These are phyloP conservation scores for Empidonax traillii DNA, from an alignment of 2,113 vertebrate species.

Conservation along the genomic window DNA sequence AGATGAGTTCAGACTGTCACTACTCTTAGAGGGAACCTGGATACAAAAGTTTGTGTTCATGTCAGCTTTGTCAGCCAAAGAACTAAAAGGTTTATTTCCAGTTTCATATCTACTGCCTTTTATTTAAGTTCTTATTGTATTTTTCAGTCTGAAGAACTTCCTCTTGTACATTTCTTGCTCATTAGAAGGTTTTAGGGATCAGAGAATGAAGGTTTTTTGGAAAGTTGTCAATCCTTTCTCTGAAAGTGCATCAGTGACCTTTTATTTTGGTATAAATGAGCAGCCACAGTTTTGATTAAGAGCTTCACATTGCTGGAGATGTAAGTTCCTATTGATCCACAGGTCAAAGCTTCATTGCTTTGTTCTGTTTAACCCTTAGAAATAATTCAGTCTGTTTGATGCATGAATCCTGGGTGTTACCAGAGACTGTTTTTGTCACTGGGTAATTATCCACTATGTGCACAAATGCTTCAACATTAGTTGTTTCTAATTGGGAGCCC, in stretches of 20 bases:
- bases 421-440: constrained; percentile 15
- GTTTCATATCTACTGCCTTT: constrained; percentile 14
- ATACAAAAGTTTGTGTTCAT: not conserved
- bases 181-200: constrained; percentile 49
- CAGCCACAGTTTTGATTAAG: constrained; percentile 61
- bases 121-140: constrained; percentile 12
- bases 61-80: not conserved
- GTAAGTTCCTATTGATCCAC: constrained; percentile 54
- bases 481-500: not conserved
- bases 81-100: constrained; percentile 3
- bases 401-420: not conserved
- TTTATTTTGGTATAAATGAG: constrained; percentile 69
- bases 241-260: constrained; percentile 60
- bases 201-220: constrained; percentile 43
- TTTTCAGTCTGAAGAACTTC: constrained; percentile 24
- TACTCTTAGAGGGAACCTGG: not conserved
- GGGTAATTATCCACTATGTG: not conserved
- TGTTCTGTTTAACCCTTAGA: constrained; percentile 56
- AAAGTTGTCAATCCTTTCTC: constrained; percentile 48
- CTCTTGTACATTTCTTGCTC: constrained; percentile 33
- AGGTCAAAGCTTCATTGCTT: constrained; percentile 54
- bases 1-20: not conserved
- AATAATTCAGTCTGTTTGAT: constrained; percentile 36
- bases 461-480: not conserved
- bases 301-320: constrained; percentile 7